These are phyloP conservation scores for Phragmatobia fuliginosa DNA, from an alignment of 2,888 invertebrate genomes.

Conservation along the genomic window DNA sequence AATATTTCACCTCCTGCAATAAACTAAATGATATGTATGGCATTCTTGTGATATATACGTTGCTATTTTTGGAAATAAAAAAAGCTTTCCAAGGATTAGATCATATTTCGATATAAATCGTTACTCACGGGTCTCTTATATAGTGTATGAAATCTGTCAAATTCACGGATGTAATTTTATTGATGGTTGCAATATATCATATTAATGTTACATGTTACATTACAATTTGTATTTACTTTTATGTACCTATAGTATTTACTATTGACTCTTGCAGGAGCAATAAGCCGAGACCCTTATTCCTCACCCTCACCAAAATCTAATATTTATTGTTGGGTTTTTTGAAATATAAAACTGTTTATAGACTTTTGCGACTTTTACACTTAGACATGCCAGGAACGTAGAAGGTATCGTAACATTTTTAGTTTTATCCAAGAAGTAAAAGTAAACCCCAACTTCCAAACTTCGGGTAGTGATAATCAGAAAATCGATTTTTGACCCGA, in stretches of 20 bases:
- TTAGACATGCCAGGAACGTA: too few relatives aligned
- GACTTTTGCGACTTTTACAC: too few relatives aligned
- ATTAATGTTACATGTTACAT: background rate
- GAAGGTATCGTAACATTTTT: too few relatives aligned
- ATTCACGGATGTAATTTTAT: constrained; percentile 15
- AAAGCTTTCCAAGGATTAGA: constrained; percentile 39
- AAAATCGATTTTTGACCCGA: too few relatives aligned
- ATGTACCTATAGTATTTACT: background rate
- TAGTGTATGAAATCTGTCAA: constrained; percentile 32
- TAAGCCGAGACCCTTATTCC: too few relatives aligned
- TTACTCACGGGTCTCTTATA: constrained; percentile 29
- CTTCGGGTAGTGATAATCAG: too few relatives aligned
- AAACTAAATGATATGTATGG: constrained; percentile 52
- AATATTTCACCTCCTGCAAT: constrained; percentile 10
- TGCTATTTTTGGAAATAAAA: constrained; percentile 48
- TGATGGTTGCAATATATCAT: background rate
- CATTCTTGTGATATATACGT: constrained; percentile 49
- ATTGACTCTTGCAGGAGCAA: background rate
- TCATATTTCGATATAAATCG: constrained; percentile 33
- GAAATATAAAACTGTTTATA: too few relatives aligned
- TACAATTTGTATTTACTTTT: background rate
- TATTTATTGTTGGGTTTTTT: too few relatives aligned
- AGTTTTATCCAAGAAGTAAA: too few relatives aligned
- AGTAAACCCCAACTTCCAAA: too few relatives aligned
- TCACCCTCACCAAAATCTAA: too few relatives aligned